phyloP scores from a whole-genome alignment of 2,797 vertebrate genomes.

The Lagocephalus sceleratus region DNA sequence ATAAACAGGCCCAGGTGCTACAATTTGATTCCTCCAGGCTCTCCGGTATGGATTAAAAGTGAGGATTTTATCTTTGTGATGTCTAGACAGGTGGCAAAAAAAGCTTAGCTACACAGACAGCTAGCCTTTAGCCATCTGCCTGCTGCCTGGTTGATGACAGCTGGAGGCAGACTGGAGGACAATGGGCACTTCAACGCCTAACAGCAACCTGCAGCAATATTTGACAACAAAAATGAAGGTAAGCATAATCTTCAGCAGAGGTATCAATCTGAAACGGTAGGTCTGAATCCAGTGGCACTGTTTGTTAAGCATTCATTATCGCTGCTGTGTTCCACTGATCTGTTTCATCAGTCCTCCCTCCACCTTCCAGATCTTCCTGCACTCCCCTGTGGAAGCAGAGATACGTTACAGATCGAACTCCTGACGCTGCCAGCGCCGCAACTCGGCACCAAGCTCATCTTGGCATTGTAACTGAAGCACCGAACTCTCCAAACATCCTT shows the following conservation, averaged over 20 bases:
- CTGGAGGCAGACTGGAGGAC: constrained; percentile 55
- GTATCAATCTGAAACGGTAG: constrained; percentile 34
- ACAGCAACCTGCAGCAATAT: constrained; percentile 48
- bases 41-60: constrained; percentile 54
- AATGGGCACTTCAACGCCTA: constrained; percentile 53
- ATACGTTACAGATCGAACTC: constrained; percentile 21
- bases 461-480: background rate
- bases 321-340: constrained; percentile 35
- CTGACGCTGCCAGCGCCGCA: constrained; percentile 4
- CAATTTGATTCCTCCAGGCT: constrained; percentile 54
- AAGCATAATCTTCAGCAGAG: constrained; percentile 45
- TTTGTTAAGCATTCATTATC: constrained; percentile 42
- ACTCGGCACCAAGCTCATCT: too few relatives aligned
- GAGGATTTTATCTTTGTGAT: constrained; percentile 59
- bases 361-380: background rate
- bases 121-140: constrained; percentile 28
- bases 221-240: constrained; percentile 28
- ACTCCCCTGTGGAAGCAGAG: constrained; percentile 17
- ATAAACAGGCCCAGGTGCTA: constrained; percentile 41
- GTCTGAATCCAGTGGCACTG: constrained; percentile 35
- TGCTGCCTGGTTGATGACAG: constrained; percentile 36
- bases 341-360: constrained; percentile 17
- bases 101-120: constrained; percentile 41
- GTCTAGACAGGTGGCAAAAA: constrained; percentile 68
- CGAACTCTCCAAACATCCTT: constrained; percentile 19